Conservation (phyloP, 2,797 vertebrate species). For the Eupleurogrammus muticus region DNA sequence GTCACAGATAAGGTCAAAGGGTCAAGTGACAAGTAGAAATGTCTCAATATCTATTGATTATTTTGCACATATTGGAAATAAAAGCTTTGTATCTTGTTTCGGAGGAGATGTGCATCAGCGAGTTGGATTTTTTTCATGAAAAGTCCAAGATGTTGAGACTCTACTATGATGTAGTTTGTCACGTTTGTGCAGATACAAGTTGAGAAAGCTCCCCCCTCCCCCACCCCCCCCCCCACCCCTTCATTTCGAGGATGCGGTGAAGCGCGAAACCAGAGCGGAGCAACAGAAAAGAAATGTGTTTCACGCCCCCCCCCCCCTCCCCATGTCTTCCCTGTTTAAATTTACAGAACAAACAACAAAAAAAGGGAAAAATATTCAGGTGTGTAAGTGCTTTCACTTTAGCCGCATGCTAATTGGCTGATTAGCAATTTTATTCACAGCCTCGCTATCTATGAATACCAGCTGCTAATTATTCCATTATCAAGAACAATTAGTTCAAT, state of each 20-base stretch:
- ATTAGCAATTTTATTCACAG: slow-evolving; percentile 33
- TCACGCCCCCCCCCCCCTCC: not conserved
- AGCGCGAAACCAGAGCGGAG: slow-evolving; percentile 20
- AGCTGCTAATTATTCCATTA: slow-evolving; percentile 42
- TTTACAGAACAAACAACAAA: not conserved
- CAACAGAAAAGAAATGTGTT: slow-evolving; percentile 12
- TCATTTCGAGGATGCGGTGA: slow-evolving; percentile 32
- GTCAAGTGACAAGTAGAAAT: not conserved
- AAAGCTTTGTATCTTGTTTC: not conserved
- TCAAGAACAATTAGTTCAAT: slow-evolving; percentile 15
- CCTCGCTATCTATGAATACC: slow-evolving; percentile 18
- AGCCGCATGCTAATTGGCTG: slow-evolving; percentile 25
- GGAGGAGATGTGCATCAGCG: not conserved
- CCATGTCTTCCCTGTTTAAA: slow-evolving; percentile 1
- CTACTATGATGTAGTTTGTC: slow-evolving; percentile 8
- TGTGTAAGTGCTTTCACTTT: slow-evolving; percentile 12
- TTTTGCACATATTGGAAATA: slow-evolving; percentile 11
- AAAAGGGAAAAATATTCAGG: not conserved
- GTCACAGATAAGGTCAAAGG: not conserved
- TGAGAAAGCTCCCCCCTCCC: not conserved
- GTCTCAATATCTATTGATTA: not conserved
- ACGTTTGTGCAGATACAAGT: slow-evolving; percentile 13
- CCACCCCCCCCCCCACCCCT: not conserved
- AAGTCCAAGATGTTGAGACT: slow-evolving; percentile 9
- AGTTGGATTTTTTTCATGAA: too few relatives aligned